Conservation (phyloP, 2,113 vertebrate species). For the Odontophorus gujanensis region DNA sequence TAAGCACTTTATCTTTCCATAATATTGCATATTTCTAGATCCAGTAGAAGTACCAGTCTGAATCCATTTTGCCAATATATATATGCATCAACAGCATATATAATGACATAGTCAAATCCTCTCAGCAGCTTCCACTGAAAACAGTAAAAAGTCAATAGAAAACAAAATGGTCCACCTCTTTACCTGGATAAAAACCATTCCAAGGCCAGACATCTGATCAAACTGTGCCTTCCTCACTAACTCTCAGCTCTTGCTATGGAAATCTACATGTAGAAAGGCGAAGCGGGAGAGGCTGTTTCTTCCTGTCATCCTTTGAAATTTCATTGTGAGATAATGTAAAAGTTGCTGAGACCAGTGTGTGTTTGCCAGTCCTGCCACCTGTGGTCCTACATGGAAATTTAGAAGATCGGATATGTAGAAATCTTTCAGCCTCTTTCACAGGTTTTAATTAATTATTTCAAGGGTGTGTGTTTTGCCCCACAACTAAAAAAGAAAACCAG, state of each 20-base stretch:
- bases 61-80: neutral
- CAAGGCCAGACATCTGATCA: neutral
- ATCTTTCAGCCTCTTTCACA: neutral
- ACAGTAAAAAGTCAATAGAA: neutral
- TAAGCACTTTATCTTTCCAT: neutral
- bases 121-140: neutral
- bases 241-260: neutral
- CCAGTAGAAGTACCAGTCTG: neutral
- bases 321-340: neutral
- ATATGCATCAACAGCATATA: fast-evolving
- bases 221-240: neutral
- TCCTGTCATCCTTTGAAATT: neutral
- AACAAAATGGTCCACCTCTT: neutral
- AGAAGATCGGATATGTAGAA: neutral
- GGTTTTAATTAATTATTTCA: neutral
- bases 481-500: fast-evolving
- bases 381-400: neutral
- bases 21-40: neutral
- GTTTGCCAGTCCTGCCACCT: neutral
- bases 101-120: neutral
- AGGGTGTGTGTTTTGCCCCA: fast-evolving
- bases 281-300: neutral
- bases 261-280: neutral
- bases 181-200: neutral
- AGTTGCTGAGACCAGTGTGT: fast-evolving